phyloP scores from a whole-genome alignment of 2,113 vertebrate species.

The Melanotaenia duboulayi region DNA sequence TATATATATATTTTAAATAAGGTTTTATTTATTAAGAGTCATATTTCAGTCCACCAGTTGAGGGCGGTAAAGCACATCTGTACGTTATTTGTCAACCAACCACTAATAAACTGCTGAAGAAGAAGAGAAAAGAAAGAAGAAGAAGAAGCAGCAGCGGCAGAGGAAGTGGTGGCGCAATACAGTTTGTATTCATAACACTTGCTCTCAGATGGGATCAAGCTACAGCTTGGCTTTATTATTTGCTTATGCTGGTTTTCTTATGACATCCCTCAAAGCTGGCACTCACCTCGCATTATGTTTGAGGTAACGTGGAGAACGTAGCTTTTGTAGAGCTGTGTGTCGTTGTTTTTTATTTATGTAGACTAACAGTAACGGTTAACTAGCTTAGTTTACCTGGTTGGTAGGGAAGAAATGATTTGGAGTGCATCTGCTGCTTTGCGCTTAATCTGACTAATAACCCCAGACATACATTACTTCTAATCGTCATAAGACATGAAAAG shows the following conservation, averaged over 20 bases:
- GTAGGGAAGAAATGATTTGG: neutral
- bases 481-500: neutral
- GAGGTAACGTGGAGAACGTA: constrained; percentile 53
- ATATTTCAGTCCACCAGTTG: too few species aligned
- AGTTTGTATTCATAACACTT: constrained; percentile 38
- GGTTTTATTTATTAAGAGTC: too few species aligned
- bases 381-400: neutral
- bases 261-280: constrained; percentile 43
- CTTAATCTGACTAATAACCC: neutral
- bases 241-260: constrained; percentile 12
- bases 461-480: neutral
- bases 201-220: constrained; percentile 18
- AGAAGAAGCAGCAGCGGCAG: neutral
- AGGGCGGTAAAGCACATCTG: too few species aligned
- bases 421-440: too few species aligned
- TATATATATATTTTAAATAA: too few species aligned
- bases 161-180: constrained; percentile 48
- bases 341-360: neutral
- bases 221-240: neutral
- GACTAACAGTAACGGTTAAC: constrained; percentile 14
- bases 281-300: constrained; percentile 47
- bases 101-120: too few species aligned
- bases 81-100: too few species aligned
- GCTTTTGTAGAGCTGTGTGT: constrained; percentile 4
- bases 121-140: neutral